Evolutionary conservation across 2,888 invertebrate species (phyloP).

Genomic region (Globia sparganii): DNA sequence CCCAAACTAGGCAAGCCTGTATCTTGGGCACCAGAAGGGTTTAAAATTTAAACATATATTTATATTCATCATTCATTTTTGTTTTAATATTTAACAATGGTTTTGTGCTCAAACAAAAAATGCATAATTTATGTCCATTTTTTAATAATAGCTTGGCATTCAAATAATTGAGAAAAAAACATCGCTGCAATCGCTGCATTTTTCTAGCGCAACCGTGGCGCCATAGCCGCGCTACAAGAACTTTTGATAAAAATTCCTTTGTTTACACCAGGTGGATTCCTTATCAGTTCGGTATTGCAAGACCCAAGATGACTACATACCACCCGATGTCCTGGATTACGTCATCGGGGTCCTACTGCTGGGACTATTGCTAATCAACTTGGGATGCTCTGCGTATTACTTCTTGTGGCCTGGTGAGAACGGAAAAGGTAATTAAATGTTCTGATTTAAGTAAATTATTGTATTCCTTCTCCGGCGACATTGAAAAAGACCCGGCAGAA

Average conservation of each 20-base stretch:
- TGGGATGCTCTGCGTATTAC: conserved; percentile 84
- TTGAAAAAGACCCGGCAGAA: too few relatives aligned
- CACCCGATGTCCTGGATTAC: conserved; percentile 81
- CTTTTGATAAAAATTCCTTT: not conserved
- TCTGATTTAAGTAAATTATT: too few relatives aligned
- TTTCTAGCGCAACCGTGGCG: not conserved
- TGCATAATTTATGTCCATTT: not conserved
- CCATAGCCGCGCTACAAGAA: not conserved
- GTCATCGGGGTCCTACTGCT: conserved; percentile 79
- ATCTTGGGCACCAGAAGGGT: too few relatives aligned
- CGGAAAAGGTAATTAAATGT: conserved; percentile 73
- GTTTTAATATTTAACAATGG: too few relatives aligned
- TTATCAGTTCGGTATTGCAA: conserved; percentile 86
- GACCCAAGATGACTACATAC: conserved; percentile 80
- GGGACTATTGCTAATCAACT: conserved; percentile 77
- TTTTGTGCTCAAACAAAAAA: not conserved
- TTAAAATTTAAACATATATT: too few relatives aligned
- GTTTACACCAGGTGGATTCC: conserved; percentile 76
- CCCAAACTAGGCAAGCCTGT: too few relatives aligned
- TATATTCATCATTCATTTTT: too few relatives aligned
- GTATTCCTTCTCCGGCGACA: too few relatives aligned
- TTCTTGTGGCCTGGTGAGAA: conserved; percentile 81
- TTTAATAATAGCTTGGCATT: too few relatives aligned
- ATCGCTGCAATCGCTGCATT: not conserved
- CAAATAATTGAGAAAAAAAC: too few relatives aligned